Evolutionary conservation across 1,140 invertebrate genomes (phyloP), one percentile per base, ranked within the genome.

Genomic region (Drosophila serrata): DNA sequence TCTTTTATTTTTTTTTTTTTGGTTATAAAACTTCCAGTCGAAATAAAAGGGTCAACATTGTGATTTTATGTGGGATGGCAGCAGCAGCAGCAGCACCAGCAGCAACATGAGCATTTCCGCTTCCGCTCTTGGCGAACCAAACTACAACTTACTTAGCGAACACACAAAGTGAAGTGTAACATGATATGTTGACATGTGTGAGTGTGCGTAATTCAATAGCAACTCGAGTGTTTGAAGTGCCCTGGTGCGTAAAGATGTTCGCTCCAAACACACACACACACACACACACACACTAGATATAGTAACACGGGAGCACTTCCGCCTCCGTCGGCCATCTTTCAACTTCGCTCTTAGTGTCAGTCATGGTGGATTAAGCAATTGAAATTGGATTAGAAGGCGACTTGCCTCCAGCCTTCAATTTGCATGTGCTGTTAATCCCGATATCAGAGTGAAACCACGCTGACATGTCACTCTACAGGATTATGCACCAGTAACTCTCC

Each of bases 11-110:
- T 42, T 58, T 63, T 31, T 33, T 39, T 39, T 43, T 65, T 69
- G 67, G 57, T 35, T 77, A 65, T 82, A 73, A 64, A 74, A 68
- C 51, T 67, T 77, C 75, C 79, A 73, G 74, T 70, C 61, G 63
- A 85, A 81, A 78, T 86, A 74, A 87, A 85, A 79, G 74, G 79
- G 75, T 85, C 82, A 87, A 82, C 68, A 84, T 62, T 75, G 72
- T 63, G 81, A 84, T 76, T 80, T 63, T 64, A 56, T 80, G 75
- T 58, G 42, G 17, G 48, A 37, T 53, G 19, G 29, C 13, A 22
- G 39, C 42, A 37, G 59, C 19, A 15, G 6, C 9, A 24, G 64
- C 6, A 9, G 37, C 12, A 24, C 13, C 15, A 24, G 4, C 4
- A 53, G 45, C 29, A 29, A 12, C 17, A 59, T 24, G 24, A 33